Base-by-base conservation (phyloP, 1,140 invertebrate species). In the Drosophila yakuba region DNA sequence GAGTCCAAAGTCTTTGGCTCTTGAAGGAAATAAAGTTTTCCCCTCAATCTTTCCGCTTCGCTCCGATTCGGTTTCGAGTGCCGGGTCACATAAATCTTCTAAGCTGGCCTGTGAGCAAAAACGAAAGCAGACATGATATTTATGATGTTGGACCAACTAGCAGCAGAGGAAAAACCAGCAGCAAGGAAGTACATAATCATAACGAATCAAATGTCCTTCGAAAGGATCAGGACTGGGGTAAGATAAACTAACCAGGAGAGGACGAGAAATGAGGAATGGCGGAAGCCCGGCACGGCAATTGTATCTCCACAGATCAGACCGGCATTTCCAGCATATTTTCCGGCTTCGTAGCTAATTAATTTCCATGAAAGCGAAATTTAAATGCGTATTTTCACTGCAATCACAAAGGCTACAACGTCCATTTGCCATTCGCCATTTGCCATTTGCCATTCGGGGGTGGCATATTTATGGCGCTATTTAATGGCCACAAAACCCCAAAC, bases 121-220 rank as follows among this genome's bases (percentile, higher is more conserved):
- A 56, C 45, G 38, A 55, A 77, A 59, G 51, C 78, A 83, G 74
- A 79, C 68, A 81, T 74, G 73, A 85, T 86, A 85, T 85, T 85
- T 80, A 85, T 85, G 81, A 77, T 84, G 73, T 64, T 77, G 56
- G 50, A 10, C 50, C 58, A 63, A 61, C 80, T 71, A 68, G 38
- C 56, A 44, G 36, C n/a, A 67, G 43, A 25, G 64, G 50, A 54
- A 63, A 63, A 60, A 74, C 14, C 36, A 41, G 52, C 48, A 45
- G 43, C 51, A 67, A 38, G 54, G 62, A 77, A 75, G 57, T 66
- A 85, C 48, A 84, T 67, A 79, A 67, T 63, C 61, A 84, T 67
- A 84, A 63, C 60, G 73, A 77, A 79, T 71, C 76, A 62, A 66
- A 84, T 83, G 72, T 84, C 71, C 75, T 76, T 71, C 62, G 60